Percentiles rank a stretch among this genome's conserved stretches.
Conservation (phyloP, 2,888 invertebrate genomes). For the Chrysomela aeneicollis region DNA sequence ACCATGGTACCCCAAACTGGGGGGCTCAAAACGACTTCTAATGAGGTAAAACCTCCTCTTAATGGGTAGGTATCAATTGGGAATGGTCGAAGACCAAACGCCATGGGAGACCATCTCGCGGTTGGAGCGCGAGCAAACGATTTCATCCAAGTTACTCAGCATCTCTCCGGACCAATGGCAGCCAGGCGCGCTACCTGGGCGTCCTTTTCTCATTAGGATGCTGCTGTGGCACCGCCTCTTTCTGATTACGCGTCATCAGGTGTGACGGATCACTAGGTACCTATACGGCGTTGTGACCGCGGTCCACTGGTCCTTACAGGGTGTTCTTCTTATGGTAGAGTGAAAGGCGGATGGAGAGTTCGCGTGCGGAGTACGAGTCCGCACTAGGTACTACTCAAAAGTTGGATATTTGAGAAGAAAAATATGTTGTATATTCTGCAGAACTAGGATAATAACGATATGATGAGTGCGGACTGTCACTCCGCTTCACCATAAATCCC, state of each 20-base stretch:
- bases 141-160: conserved; percentile 37
- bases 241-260: conserved; percentile 62
- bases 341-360: no score
- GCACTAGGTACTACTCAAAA: no score
- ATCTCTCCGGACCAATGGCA: conserved; percentile 55
- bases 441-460: no score
- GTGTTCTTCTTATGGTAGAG: no score
- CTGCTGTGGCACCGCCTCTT: conserved; percentile 59
- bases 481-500: no score
- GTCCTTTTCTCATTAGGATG: conserved; percentile 59
- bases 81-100: not conserved
- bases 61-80: not conserved
- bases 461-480: no score
- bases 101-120: not conserved
- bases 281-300: conserved; percentile 20
- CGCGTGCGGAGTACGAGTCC: no score
- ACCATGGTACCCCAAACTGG: no score
- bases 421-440: no score
- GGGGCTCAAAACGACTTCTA: no score
- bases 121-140: not conserved
- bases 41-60: no score
- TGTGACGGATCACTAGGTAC: conserved; percentile 62
- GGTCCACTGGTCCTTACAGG: not conserved
- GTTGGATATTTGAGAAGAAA: no score
- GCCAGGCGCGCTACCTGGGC: conserved; percentile 44